Evolutionary conservation across 2,888 invertebrate species (phyloP), one percentile per base, ranked within the genome.

Genomic region (Lasioglossum lativentre): DNA sequence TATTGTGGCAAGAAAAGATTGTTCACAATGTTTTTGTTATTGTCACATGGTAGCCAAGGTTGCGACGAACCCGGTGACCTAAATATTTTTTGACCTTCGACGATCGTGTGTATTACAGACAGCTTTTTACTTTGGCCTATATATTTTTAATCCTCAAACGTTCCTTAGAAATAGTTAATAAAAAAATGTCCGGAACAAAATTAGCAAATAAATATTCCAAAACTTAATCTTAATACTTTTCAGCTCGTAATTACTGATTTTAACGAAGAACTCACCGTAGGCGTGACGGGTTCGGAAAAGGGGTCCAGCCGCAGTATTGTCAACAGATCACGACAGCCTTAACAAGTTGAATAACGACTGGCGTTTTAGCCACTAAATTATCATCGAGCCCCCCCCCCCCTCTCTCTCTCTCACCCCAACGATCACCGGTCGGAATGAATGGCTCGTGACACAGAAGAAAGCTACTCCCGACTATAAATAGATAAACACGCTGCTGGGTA

Each of bases 401-500:
- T n/a, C 16, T 38, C 71, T 47, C 42, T 77, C 68, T 34, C 75
- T 14, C 75, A 27, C 72, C 71, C 38, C 73, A 30, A 16, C 34
- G 63, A 38, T 5, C 59, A 8, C 27, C 4, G 59, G 52, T 45
- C 45, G 75, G 78, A 85, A 85, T 86, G 89, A 80, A 78, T 72
- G 90, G 80, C 90, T 85, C 87, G 84, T 87, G 89, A 85, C 83
- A 79, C 74, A 72, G 87, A 73, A 82, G 86, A 88, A 86, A 85
- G 79, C 78, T 80, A 75, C 71, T 59, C 82, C 66, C 38, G 45
- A 70, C 70, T 90, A 87, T 91, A 91, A 91, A 91, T 91, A 91
- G 88, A 86, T 81, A 82, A 88, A 82, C 84, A 83, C 78, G 79
- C 76, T 74, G 73, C 68, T 79, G 76, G 47, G 80, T 16, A 38